Conservation (phyloP, 2,888 invertebrate species). For the Stenodera caucasica region DNA sequence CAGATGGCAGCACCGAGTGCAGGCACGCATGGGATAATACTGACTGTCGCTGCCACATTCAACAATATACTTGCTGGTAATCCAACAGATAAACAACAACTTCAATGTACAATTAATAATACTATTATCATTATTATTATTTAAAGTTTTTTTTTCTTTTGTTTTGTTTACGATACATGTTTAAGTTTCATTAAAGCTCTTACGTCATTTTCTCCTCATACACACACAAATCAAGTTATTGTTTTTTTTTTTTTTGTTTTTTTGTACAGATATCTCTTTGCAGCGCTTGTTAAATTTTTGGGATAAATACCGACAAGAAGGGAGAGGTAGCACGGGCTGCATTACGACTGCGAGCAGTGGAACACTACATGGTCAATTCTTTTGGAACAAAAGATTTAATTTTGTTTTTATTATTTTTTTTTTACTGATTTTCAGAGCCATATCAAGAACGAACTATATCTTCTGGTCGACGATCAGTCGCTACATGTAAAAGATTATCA, state of each 20-base stretch:
- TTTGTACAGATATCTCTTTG: slow-evolving; percentile 26
- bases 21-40: slow-evolving; percentile 55
- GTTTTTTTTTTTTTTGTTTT: slow-evolving; percentile 26
- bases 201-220: slow-evolving; percentile 43
- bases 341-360: slow-evolving; percentile 41
- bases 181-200: slow-evolving; percentile 55
- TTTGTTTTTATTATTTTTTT: slow-evolving; percentile 19
- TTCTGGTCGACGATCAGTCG: slow-evolving; percentile 74
- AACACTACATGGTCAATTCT: slow-evolving; percentile 48
- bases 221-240: slow-evolving; percentile 37
- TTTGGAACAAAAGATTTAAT: background rate
- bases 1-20: slow-evolving; percentile 53
- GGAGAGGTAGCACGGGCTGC: slow-evolving; percentile 47
- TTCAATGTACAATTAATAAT: slow-evolving; percentile 53
- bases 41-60: slow-evolving; percentile 54
- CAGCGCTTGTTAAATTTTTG: slow-evolving; percentile 21
- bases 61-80: slow-evolving; percentile 50
- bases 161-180: slow-evolving; percentile 51
- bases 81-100: slow-evolving; percentile 53
- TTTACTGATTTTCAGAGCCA: slow-evolving; percentile 38
- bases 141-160: background rate
- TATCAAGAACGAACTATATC: slow-evolving; percentile 54
- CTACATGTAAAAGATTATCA: slow-evolving; percentile 77
- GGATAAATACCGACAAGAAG: slow-evolving; percentile 32
- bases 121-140: slow-evolving; percentile 40